These are phyloP conservation scores for Cacatua alba DNA, from an alignment of 2,113 vertebrate species.

Conservation along the genomic window DNA sequence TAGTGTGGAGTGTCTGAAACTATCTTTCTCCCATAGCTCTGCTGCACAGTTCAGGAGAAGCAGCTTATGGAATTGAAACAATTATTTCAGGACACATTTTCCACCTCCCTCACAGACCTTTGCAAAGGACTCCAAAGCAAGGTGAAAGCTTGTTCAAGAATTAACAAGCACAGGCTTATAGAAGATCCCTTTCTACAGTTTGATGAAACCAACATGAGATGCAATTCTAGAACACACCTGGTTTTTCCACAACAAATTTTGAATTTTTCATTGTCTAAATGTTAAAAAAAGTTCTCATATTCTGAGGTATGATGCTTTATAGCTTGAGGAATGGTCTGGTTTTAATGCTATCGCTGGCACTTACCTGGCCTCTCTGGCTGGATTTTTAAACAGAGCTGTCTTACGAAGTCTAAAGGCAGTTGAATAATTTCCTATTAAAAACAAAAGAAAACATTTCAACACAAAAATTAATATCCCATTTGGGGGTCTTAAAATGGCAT, in stretches of 20 bases:
- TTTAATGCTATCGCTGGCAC: not conserved
- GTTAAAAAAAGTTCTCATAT: not conserved
- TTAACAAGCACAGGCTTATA: not conserved
- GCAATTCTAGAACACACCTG: not conserved
- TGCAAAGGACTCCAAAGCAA: not conserved
- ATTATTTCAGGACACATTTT: not conserved
- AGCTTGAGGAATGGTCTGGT: not conserved
- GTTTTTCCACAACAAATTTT: not conserved
- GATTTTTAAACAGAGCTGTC: conserved; percentile 91
- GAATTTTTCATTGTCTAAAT: not conserved
- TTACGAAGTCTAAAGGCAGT: conserved; percentile 92
- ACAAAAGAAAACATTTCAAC: not conserved
- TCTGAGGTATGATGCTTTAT: not conserved
- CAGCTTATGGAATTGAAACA: not conserved
- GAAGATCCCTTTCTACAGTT: not conserved
- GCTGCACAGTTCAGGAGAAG: not conserved
- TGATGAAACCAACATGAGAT: not conserved
- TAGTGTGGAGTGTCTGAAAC: not conserved
- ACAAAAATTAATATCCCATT: not conserved
- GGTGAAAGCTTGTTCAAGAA: not conserved
- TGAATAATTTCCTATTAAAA: conserved; percentile 89
- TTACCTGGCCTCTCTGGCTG: conserved; percentile 94
- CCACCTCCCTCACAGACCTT: not conserved
- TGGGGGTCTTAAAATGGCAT: not conserved
- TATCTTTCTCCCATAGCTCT: not conserved